Percentiles rank a stretch among this genome's conserved stretches.
These are phyloP conservation scores for Pelosia muscerda DNA, from an alignment of 2,888 invertebrate genomes.

Conservation along the genomic window DNA sequence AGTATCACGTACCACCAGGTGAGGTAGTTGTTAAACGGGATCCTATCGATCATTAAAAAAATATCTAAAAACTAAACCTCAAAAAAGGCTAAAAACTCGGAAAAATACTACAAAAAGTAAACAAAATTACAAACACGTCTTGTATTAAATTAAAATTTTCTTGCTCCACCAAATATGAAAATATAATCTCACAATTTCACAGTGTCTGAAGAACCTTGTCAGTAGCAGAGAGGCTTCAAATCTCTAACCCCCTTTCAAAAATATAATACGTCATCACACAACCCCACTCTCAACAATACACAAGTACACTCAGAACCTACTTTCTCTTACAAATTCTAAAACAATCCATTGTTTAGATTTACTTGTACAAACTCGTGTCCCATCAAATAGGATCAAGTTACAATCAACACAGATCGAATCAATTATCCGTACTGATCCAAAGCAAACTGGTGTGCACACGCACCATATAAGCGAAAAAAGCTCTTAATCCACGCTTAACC, in stretches of 20 bases:
- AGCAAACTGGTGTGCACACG: slow-evolving; percentile 62
- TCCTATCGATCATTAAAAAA: too few relatives aligned
- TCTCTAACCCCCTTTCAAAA: background rate
- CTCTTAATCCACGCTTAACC: slow-evolving; percentile 39
- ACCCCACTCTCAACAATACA: background rate
- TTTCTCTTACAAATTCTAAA: slow-evolving; percentile 30
- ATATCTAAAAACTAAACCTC: too few relatives aligned
- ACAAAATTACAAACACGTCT: background rate
- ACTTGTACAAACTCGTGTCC: slow-evolving; percentile 41
- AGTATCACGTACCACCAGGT: too few relatives aligned
- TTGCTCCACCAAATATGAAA: background rate
- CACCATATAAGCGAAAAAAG: slow-evolving; percentile 58
- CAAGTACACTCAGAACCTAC: background rate
- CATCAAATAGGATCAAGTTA: slow-evolving; percentile 63
- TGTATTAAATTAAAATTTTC: background rate
- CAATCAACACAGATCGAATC: slow-evolving; percentile 67
- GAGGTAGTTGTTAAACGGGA: too few relatives aligned
- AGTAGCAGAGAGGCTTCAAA: background rate
- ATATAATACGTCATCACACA: background rate
- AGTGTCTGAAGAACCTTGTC: background rate
- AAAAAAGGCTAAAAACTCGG: too few relatives aligned
- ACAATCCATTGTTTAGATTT: slow-evolving; percentile 37
- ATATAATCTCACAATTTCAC: background rate
- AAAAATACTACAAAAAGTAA: too few relatives aligned
- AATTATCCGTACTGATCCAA: slow-evolving; percentile 69